Percentiles rank a stretch among this genome's conserved stretches.
Conservation (phyloP, 30 jellyfish, hydroid and myxozoan species). For the Rhopilema esculentum region DNA sequence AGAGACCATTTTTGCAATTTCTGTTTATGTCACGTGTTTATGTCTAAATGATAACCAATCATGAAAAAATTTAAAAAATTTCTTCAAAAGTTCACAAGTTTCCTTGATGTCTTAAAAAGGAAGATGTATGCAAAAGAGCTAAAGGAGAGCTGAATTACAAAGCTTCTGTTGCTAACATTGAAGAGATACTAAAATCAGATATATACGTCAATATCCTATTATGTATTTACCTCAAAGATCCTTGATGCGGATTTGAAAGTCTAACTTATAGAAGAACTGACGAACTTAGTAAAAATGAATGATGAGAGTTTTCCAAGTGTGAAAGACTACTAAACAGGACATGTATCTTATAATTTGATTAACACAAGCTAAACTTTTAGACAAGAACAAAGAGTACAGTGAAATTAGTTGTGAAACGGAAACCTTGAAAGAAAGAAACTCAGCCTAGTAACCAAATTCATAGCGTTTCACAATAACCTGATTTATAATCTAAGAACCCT, state of each 20-base stretch:
- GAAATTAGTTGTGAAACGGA: conserved; percentile 11
- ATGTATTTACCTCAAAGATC: conserved; percentile 37
- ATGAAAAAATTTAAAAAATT: too few relatives aligned
- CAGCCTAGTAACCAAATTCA: conserved; percentile 2
- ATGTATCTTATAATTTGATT: conserved; percentile 37
- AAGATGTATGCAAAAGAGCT: background rate
- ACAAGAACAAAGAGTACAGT: conserved; percentile 13
- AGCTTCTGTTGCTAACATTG: background rate
- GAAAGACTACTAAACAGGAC: conserved; percentile 10
- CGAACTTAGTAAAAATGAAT: conserved; percentile 23
- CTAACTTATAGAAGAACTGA: conserved; percentile 36
- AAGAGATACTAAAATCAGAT: conserved; percentile 10
- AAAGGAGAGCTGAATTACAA: background rate
- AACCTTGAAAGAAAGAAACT: background rate
- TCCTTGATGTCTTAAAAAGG: too few relatives aligned
- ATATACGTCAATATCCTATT: conserved; percentile 36
- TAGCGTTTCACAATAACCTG: background rate
- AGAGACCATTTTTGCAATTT: too few relatives aligned
- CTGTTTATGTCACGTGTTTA: too few relatives aligned
- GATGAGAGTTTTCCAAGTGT: conserved; percentile 14
- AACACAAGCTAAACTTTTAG: background rate
- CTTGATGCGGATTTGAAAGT: conserved; percentile 26
- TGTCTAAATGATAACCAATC: too few relatives aligned
- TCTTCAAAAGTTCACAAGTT: too few relatives aligned
- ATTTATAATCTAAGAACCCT: conserved; percentile 2